Evolutionary conservation across 2,888 invertebrate genomes (phyloP), one percentile per base, ranked within the genome.

Genomic region (Lasioglossum lativentre): DNA sequence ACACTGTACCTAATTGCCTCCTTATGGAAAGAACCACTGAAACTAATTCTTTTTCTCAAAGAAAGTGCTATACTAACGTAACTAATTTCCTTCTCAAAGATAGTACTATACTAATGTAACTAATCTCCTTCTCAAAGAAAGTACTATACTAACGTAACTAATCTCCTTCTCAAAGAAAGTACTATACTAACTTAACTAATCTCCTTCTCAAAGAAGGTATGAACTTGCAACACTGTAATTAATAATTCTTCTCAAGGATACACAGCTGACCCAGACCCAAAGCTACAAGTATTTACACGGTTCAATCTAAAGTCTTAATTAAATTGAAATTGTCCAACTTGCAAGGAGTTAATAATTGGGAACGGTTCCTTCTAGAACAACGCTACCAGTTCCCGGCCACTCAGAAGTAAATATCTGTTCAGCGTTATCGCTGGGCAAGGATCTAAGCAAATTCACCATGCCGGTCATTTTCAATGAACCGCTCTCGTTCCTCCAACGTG

Each of bases 401-500:
- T 93, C 95, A 85, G 95, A 95, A 92, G 94, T 95, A 86, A 95
- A 95, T 91, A 91, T 95, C 6, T 94, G 94, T 92, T 94, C 95
- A 86, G 93, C 94, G 78, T 83, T 95, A 75, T 94, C 95, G 34
- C 88, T 95, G 92, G 98, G 98, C 93, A 98, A 98, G 96, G 99
- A 99, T 95, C 96, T 99, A 91, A 98, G 98, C 94, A 99, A 99
- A 96, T 98, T 99, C 95, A 98, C 99, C 59, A 99, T 99, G 98
- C 99, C 99, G 86, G 98, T 99, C 89, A 97, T 98, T 90, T 98
- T 99, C 96, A 99, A 99, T 96, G 99, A 99, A 95, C 99, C 99
- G 16, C 96, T 99, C 86, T 98, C 98, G 92, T 99, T 99, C 95
- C 97, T 99, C 66, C 99, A 99, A 96, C 96, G 99, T 84, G 97